phyloP scores from a whole-genome alignment of 1,140 invertebrate genomes.

The Pemphigus obesinymphae region DNA sequence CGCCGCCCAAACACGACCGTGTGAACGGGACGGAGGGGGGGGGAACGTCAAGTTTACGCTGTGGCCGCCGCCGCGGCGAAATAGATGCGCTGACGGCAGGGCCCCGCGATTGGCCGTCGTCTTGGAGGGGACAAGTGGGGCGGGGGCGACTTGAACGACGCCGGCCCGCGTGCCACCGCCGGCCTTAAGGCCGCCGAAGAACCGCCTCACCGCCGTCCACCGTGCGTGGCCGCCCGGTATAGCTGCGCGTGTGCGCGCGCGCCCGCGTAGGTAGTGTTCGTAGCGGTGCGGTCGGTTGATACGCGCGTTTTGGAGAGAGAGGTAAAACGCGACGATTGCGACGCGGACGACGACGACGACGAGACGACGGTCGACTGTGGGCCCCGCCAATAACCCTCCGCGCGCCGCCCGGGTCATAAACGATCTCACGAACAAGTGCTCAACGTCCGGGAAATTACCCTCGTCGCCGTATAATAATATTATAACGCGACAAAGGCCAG shows the following conservation, averaged over 20 bases:
- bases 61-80: not conserved
- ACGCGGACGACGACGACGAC: conserved; percentile 16
- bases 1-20: too few relatives aligned
- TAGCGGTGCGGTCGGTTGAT: not conserved
- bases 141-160: not conserved
- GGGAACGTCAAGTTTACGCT: not conserved
- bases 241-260: not conserved
- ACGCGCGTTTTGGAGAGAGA: conserved; percentile 7
- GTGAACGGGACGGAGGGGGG: too few relatives aligned
- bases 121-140: not conserved
- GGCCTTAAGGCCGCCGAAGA: not conserved
- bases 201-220: not conserved
- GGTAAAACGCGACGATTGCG: conserved; percentile 20
- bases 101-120: not conserved
- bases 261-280: not conserved
- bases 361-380: conserved; percentile 25
- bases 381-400: conserved; percentile 38
- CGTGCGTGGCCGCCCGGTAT: not conserved
- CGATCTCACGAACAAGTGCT: conserved; percentile 33
- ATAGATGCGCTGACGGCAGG: not conserved
- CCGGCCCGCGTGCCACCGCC: not conserved
- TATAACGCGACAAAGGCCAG: conserved; percentile 8
- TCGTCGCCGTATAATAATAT: not conserved
- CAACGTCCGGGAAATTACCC: conserved; percentile 37
- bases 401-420: conserved; percentile 38